These are phyloP conservation scores for Ornithoptera alexandrae DNA, from an alignment of 2,888 invertebrate genomes.

Conservation along the genomic window DNA sequence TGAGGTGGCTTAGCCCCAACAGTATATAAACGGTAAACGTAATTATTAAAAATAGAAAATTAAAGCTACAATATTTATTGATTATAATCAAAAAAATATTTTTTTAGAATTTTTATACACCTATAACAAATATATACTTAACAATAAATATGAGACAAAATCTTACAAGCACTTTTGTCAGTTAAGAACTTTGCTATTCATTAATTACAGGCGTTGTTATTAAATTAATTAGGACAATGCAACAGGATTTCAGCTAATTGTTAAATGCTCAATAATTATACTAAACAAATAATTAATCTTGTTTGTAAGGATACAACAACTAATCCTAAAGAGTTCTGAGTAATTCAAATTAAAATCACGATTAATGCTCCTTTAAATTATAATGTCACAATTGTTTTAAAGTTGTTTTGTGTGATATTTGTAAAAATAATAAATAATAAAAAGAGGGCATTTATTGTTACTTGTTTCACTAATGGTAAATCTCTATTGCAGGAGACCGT, in stretches of 20 bases:
- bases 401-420: too few species aligned
- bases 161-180: not conserved
- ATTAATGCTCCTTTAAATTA: too few species aligned
- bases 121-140: not conserved
- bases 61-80: not conserved
- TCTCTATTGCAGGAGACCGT: too few species aligned
- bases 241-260: not conserved
- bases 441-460: too few species aligned
- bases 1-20: constrained; percentile 10
- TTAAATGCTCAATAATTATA: too few species aligned
- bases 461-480: too few species aligned
- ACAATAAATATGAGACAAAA: not conserved
- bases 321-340: too few species aligned
- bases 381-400: too few species aligned
- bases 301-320: too few species aligned
- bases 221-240: not conserved
- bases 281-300: too few species aligned
- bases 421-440: too few species aligned
- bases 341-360: too few species aligned
- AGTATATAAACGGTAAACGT: not conserved
- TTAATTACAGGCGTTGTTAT: not conserved
- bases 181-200: not conserved
- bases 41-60: not conserved
- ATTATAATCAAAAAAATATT: not conserved
- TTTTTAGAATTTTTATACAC: not conserved